Evolutionary conservation across 2,113 vertebrate species (phyloP).

Genomic region (Gasterosteus aculeatus): DNA sequence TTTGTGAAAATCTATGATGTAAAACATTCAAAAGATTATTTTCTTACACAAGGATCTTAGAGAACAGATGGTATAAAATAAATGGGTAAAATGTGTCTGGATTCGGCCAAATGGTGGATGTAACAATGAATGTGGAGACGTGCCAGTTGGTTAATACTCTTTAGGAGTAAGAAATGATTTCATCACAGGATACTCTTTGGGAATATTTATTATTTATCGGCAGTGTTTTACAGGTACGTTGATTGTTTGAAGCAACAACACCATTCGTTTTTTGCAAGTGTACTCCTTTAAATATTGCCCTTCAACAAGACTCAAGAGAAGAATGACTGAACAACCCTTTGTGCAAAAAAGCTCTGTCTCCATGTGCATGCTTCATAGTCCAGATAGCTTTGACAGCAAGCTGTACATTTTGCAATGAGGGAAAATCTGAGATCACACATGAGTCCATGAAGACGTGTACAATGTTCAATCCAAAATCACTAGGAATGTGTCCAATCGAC

Average conservation of each 20-base stretch:
- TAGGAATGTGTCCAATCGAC: not conserved
- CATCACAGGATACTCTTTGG: not conserved
- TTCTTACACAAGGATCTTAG: not conserved
- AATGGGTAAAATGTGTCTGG: not conserved
- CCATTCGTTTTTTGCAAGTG: not conserved
- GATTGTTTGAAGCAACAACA: not conserved
- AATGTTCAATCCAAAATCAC: not conserved
- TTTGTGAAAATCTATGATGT: not conserved
- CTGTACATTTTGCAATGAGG: not conserved
- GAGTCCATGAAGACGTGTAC: not conserved
- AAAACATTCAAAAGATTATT: not conserved
- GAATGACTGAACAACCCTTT: not conserved
- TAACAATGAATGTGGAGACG: not conserved
- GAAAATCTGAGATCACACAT: not conserved
- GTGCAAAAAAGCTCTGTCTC: not conserved
- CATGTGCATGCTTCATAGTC: not conserved
- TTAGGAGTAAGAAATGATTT: not conserved
- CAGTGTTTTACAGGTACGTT: not conserved
- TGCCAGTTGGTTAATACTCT: not conserved
- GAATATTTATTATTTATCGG: not conserved
- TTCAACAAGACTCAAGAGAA: not conserved
- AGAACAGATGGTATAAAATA: not conserved
- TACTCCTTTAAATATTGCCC: not conserved
- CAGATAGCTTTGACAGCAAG: not conserved
- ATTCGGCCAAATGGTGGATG: not conserved